phyloP scores from a whole-genome alignment of 2,797 vertebrate species.

The Labeo calbasu region DNA sequence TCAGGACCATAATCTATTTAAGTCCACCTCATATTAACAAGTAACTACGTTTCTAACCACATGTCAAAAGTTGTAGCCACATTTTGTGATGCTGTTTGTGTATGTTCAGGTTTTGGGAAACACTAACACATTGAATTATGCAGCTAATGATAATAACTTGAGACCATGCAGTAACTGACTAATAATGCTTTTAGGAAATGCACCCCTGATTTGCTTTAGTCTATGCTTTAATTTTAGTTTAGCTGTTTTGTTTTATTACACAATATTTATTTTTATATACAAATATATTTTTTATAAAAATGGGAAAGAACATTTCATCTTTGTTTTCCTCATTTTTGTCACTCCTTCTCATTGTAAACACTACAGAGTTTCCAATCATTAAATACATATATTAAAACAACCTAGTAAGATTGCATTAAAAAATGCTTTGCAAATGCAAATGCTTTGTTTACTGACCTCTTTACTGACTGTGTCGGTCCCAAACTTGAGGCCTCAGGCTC shows the following conservation, averaged over 20 bases:
- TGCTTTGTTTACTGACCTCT: not conserved
- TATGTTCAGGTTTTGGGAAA: too few relatives aligned
- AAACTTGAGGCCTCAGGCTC: conserved; percentile 36
- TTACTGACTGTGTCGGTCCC: not conserved
- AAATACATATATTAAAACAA: not conserved
- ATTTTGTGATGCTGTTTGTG: not conserved
- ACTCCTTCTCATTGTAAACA: not conserved
- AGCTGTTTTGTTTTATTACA: not conserved
- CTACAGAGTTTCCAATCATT: not conserved
- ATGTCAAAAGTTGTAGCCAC: not conserved
- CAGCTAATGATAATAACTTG: not conserved
- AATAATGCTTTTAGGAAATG: not conserved
- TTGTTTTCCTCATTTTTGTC: not conserved
- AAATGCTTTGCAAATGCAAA: not conserved
- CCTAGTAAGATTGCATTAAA: not conserved
- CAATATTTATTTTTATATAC: not conserved
- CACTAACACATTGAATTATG: not conserved
- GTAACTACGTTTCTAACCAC: not conserved
- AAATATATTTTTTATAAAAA: not conserved
- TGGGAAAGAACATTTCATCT: not conserved
- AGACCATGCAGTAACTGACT: not conserved
- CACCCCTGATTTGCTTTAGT: not conserved
- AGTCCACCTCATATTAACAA: not conserved
- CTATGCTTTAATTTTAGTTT: not conserved
- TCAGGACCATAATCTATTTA: not conserved